Base-by-base conservation (phyloP, 2,888 invertebrate genomes). In the Aspidiotus rigidus region DNA sequence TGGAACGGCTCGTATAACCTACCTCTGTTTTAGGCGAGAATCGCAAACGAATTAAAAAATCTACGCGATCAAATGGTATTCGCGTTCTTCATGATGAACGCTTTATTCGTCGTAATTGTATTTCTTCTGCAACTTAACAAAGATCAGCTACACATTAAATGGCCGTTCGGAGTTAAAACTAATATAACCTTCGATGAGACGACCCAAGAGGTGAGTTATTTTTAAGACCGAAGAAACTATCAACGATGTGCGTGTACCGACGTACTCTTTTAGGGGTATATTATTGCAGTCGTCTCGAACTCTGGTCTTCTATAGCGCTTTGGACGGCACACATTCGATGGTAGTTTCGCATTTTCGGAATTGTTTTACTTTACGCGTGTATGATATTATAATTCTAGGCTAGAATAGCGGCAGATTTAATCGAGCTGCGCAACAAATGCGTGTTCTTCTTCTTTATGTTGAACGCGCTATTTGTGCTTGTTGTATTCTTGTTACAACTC, bases 391-490 rank as follows among this genome's bases (percentile, higher is more conserved):
- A 28, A 81, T 75, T 84, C 80, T 85, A 93, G 91, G 90, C 86
- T 79, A 86, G 92, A 79, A 89, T 93, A 78, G 92, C 92, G 77
- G 83, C 83, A 77, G 94, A 95, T 81, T 85, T 98, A 80, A 86
- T 91, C 79, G 95, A 95, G 79, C 87, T 97, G 78, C 85, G 97
- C 78, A 97, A 97, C 86, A 94, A 95, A 81, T 92, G 93, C 77
- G 93, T 94, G 78, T 94, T 95, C 82, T 93, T 92, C 79, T 96
- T 97, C 87, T 90, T 97, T 84, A 97, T 98, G 96, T 90, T 97
- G 85, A 99, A 98, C 87, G 93, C 96, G 81, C 87, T 98, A 79
- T 98, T 97, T 87, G 93, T 97, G 80, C 88, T 98, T 83, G 92
- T 96, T 82, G 95, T 98, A 79, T 93, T 98, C 83, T 89, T 98